Conservation (phyloP, 2,113 vertebrate species). For the Glaucidium brasilianum region DNA sequence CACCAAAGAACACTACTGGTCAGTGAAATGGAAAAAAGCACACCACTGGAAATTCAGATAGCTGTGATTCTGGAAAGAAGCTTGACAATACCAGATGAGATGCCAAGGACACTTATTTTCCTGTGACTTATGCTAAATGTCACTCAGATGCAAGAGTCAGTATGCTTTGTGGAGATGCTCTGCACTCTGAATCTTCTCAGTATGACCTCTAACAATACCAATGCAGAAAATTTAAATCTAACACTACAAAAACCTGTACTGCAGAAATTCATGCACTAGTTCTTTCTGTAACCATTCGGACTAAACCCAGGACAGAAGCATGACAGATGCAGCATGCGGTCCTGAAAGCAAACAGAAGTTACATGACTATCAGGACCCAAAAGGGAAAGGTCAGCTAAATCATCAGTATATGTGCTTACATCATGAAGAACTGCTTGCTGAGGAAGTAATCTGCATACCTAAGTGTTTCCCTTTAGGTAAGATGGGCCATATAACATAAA, state of each 20-base stretch:
- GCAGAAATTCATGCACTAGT: background rate
- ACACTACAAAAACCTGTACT: background rate
- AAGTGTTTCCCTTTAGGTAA: background rate
- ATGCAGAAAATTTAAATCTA: background rate
- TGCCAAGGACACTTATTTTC: background rate
- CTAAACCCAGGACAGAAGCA: background rate
- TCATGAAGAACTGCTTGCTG: background rate
- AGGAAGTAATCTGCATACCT: background rate
- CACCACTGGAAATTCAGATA: background rate
- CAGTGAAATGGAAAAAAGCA: background rate
- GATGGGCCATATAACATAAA: background rate
- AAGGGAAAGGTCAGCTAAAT: background rate
- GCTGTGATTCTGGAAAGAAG: background rate
- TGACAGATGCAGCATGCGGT: background rate
- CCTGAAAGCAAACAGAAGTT: background rate
- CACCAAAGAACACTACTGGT: background rate
- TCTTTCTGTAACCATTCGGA: background rate
- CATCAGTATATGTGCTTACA: background rate
- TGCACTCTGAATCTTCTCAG: background rate
- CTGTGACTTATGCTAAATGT: background rate
- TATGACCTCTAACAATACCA: accelerated
- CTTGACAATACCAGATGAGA: background rate
- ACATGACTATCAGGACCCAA: background rate
- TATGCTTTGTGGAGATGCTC: background rate
- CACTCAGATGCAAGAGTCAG: background rate